Base-by-base conservation (phyloP, 2,113 vertebrate genomes). In the Madoqua kirkii region DNA sequence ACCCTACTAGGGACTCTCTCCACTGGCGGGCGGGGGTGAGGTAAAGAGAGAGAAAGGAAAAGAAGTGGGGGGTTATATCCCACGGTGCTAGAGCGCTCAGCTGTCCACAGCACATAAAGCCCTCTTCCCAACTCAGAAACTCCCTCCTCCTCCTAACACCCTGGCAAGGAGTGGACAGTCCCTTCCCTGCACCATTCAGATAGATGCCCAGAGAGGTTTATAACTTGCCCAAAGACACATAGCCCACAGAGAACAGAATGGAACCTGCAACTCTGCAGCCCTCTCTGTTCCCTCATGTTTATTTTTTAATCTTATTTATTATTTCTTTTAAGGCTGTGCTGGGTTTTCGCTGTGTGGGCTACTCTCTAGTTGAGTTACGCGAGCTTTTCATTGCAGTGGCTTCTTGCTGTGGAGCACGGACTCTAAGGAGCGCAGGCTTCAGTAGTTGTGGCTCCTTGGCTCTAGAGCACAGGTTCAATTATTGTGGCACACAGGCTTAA, bases 1-100 rank as follows among this genome's bases (percentile, higher is more conserved):
- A 95, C 96, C 96, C 84, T 93, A 89, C 97, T 97, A 0, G 0
- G 76, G 3, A n/a, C 59, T 96, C 96, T 95, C 25, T 97, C 97
- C 90, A 36, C 29, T 45, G n/a, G 79, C 5, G 14, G 81, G 59
- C 14, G 81, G 33, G 57, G 50, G 59, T 0, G 1, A 60, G 86
- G 0, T 0, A 60, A 1, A 31, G 13, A 48, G 52, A 85, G 27
- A 86, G 74, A 59, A 79, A 45, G 48, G 31, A 7, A 48, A 7
- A 54, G 67, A 67, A 74, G 29, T 31, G 33, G 67, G 52, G 85
- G 23, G 2, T 82, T 40, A 6, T 17, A 19, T 6, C 67, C 79
- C 45, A 3, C 0, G 3, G 78, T 3, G 0, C 0, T 21, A 16
- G 45, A 0, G 21, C 43, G 4, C 16, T 31, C 1, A 3, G 52